Percentiles rank a stretch among this genome's conserved stretches.
Evolutionary conservation across 2,888 invertebrate species (phyloP).

Genomic region (Tenthredo scrophulariae): DNA sequence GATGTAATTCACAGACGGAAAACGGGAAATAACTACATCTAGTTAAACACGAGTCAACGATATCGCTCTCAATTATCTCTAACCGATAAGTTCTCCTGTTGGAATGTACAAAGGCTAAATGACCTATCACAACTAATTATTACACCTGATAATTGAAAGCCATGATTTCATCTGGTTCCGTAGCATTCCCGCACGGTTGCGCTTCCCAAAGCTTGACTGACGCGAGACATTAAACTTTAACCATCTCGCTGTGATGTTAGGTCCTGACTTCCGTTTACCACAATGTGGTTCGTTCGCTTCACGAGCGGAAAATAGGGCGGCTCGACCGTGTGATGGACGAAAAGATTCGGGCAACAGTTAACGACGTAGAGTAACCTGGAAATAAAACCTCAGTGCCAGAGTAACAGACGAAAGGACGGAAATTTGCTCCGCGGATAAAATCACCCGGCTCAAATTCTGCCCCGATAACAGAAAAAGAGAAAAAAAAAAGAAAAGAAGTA

Average conservation of each 20-base stretch:
- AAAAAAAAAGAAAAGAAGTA: neutral
- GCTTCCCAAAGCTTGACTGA: constrained; percentile 18
- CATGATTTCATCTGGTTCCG: neutral
- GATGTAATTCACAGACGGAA: neutral
- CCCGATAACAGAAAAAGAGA: neutral
- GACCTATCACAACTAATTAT: constrained; percentile 2
- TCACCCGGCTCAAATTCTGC: constrained; percentile 22
- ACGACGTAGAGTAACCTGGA: constrained; percentile 24
- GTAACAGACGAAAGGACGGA: constrained; percentile 30
- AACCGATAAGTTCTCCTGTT: neutral
- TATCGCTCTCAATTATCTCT: neutral
- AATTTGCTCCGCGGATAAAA: constrained; percentile 37
- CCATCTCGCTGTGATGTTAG: constrained; percentile 16
- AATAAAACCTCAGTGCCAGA: constrained; percentile 31
- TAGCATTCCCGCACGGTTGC: neutral
- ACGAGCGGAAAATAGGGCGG: constrained; percentile 44
- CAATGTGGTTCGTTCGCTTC: constrained; percentile 20
- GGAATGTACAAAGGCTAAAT: neutral
- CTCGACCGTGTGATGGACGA: constrained; percentile 35
- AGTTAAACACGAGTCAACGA: neutral
- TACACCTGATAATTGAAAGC: neutral
- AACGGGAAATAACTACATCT: neutral
- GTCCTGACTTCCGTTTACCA: constrained; percentile 31
- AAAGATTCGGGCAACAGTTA: constrained; percentile 47
- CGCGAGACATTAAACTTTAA: constrained; percentile 34